A percentile compares a stretch with the other conserved stretches of the same genome.
Conservation (phyloP, 2,888 invertebrate genomes). For the Exocentrus adspersus region DNA sequence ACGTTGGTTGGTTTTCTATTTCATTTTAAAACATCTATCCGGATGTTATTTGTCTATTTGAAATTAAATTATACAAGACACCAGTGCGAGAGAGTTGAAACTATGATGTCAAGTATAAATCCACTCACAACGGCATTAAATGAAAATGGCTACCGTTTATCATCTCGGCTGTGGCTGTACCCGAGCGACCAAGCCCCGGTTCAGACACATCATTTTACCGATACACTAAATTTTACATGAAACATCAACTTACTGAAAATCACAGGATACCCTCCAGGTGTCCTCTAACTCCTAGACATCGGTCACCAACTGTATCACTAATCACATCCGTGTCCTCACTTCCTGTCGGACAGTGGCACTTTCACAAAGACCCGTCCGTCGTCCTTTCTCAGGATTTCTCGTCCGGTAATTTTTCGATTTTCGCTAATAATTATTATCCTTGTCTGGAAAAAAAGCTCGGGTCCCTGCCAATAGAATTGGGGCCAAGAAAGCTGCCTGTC, state of each 20-base stretch:
- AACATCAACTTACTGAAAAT: constrained; percentile 17
- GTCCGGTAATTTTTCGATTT: not conserved
- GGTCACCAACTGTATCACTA: constrained; percentile 21
- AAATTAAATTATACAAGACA: no score
- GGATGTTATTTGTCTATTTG: no score
- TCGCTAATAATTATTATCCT: no score
- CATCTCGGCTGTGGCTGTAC: not conserved
- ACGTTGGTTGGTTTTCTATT: no score
- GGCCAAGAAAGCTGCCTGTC: constrained; percentile 16
- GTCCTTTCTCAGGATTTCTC: not conserved
- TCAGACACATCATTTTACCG: not conserved
- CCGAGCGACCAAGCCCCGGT: not conserved
- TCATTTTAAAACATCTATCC: no score
- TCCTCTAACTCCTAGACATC: constrained; percentile 4
- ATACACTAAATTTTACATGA: not conserved
- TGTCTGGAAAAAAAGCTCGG: not conserved
- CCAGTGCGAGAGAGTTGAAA: no score
- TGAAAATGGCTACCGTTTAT: constrained; percentile 20
- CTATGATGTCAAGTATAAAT: not conserved
- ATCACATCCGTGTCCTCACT: constrained; percentile 22
- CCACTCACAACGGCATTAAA: not conserved
- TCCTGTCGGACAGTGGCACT: constrained; percentile 11
- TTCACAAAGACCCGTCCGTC: constrained; percentile 3
- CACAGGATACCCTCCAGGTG: constrained; percentile 9
- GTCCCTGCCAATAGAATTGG: constrained; percentile 6